Conservation (phyloP, 2,888 invertebrate genomes). For the Latheticus oryzae region DNA sequence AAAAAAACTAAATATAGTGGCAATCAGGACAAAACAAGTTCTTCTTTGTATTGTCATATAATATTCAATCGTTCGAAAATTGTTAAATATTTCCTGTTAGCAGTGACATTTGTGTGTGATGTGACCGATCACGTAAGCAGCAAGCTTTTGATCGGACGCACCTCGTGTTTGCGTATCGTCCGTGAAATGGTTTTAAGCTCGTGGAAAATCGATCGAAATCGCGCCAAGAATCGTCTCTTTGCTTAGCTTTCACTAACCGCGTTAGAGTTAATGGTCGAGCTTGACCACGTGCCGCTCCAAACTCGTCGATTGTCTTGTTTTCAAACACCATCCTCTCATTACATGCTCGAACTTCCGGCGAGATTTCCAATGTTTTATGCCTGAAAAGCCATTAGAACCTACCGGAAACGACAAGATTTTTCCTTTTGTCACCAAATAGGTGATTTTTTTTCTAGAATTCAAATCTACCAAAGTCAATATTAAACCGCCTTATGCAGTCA, state of each 20-base stretch:
- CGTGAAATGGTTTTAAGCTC: conserved; percentile 8
- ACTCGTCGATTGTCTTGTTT: conserved; percentile 36
- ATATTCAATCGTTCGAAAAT: no score
- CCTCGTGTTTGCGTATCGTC: conserved; percentile 8
- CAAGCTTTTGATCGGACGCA: background rate
- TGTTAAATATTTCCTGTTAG: no score
- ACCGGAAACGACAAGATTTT: conserved; percentile 50
- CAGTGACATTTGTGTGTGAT: background rate
- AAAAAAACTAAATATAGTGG: background rate
- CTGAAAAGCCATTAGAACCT: conserved; percentile 50
- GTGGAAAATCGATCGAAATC: conserved; percentile 27
- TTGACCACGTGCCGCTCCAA: conserved; percentile 36
- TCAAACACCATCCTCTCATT: conserved; percentile 51
- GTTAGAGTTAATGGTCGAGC: conserved; percentile 37
- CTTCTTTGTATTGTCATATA: no score
- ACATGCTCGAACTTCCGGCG: conserved; percentile 51
- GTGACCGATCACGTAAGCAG: background rate
- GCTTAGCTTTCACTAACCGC: conserved; percentile 33
- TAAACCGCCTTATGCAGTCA: conserved; percentile 45
- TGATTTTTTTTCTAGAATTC: conserved; percentile 20
- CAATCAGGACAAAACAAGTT: background rate
- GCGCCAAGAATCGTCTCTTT: conserved; percentile 37
- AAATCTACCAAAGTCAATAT: conserved; percentile 43
- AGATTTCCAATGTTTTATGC: conserved; percentile 50
- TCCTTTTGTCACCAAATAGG: conserved; percentile 38